Base-by-base conservation (phyloP, 2,888 invertebrate species). In the Drosophila kuntzei region DNA sequence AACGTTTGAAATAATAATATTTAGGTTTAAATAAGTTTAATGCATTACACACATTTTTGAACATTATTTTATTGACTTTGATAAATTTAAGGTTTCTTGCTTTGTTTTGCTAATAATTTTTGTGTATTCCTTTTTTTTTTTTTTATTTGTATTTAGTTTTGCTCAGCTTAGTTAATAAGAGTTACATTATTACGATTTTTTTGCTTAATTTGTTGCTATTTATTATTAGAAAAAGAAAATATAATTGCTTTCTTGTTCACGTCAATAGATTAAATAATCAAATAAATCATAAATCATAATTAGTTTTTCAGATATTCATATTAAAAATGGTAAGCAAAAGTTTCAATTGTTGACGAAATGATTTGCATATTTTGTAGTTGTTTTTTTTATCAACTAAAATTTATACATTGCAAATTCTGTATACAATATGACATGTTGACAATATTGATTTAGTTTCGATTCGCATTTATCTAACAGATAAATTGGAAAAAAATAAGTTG, bases 11-110 rank as follows among this genome's bases (percentile, higher is more conserved):
- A 66, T 82, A 81, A 86, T 82, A 83, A 88, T 75, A 55, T 64
- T 67, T 80, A 80, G 49, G 69, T 73, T 78, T 74, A 76, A 88
- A 88, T 87, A 88, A 88, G 85, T 77, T 88, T 85, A 82, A 80
- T 89, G 77, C 85, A 77, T 82, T 72, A 69, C 71, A 81, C 82
- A 82, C 76, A 82, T 89, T 87, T 87, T 89, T 76, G 65, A 86
- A 87, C 84, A 82, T 87, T 84, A 89, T 87, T 87, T 88, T 87
- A 85, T 88, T 89, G 82, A 80, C 83, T 86, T 87, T 81, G 71
- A 81, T 88, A 79, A 70, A 84, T 71, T 68, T 73, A 75, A 71
- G 71, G 68, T 57, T 76, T 86, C 76, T 80, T 71, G 72, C 64
- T 76, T 78, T 68, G 78, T 79, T 80, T 83, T 71, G 71, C 86